Base-by-base conservation (phyloP, 2,797 vertebrate genomes). In the Onychomys torridus region DNA sequence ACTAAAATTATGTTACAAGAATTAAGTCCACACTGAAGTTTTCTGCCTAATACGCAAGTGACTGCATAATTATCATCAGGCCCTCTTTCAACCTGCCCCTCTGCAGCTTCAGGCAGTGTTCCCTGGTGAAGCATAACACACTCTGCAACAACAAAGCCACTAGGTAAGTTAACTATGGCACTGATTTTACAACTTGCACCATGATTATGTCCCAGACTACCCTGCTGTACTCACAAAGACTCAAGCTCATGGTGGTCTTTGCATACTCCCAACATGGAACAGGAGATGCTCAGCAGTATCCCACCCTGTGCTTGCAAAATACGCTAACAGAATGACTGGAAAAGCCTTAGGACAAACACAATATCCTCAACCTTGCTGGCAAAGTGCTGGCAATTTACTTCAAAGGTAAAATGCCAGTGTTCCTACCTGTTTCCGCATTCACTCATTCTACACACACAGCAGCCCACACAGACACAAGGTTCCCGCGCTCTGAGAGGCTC, bases 1-100 rank as follows among this genome's bases (percentile, higher is more conserved):
- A 88, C 87, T 88, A 81, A 91, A 84, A 93, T 76, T 63, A 76
- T n/a, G 65, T 37, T 89, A 23, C 19, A 90, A 76, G 85, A 59
- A 96, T 94, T 87, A 92, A 97, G 65, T 46, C 17, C 32, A 61
- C 59, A 90, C 55, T 91, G 95, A 90, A n/a, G 5, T 43, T 46
- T 88, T 55, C 75, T 49, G 37, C 77, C 46, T 90, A 73, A 89
- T 32, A 73, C 46, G 69, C 1, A 23, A 91, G 69, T 32, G 14
- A 79, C 32, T 19, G 4, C 19, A 78, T n/a, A 82, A 49, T 92
- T 90, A 95, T 40, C 69, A 49, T 63, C 23, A 91, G 43, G 43
- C 27, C 67, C 57, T 84, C 67, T 81, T 55, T 40, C 3, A 79
- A 85, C 40, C 63, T n/a, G 43, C 67, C 69, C 89, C 17, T 85